Base-by-base conservation (phyloP, 2,797 vertebrate genomes). In the Aotus griseimembra region DNA sequence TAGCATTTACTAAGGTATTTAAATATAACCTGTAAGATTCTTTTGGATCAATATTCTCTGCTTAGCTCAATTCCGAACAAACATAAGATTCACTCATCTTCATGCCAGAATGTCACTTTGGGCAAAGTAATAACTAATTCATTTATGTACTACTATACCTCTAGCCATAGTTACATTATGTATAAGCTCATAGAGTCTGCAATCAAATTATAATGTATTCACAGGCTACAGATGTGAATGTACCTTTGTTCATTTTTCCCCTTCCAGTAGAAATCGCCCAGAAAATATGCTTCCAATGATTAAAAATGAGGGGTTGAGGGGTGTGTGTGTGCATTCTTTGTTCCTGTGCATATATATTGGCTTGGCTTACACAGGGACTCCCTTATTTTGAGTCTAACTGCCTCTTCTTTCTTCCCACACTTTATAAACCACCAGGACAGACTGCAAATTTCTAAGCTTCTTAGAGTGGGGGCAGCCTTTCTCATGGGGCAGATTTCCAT, bases 21-120 rank as follows among this genome's bases (percentile, higher is more conserved):
- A 96, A 93, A 94, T 36, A 84, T 4, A 55, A 67, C 52, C 80
- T 80, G 92, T 84, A 87, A 67, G 64, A 88, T 86, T 73, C 22
- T 90, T 95, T 87, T 57, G 50, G 70, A 80, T 92, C 85, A 80
- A 84, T 75, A 95, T 41, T 92, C 41, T 95, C 55, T 92, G 33
- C 24, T 75, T 57, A 92, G 46, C 39, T 96, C 33, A 94, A 67
- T 79, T 94, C 26, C 67, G 50, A 94, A 58, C 52, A 46, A 72
- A 88, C 14, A 75, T 41, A 94, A 92, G 88, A 92, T 46, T 73
- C 77, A 81, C 67, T 93, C 17, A 4, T 67, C 33, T 90, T 39
- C n/a, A 77, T 26, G 85, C 82, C 26, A 39, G 52, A 90, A 93
- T 77, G 64, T 94, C 67, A 88, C n/a, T 81, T 39, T 82, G 28